Evolutionary conservation across 2,797 vertebrate species (phyloP), one percentile per base, ranked within the genome.

Genomic region (Helostoma temminkii): DNA sequence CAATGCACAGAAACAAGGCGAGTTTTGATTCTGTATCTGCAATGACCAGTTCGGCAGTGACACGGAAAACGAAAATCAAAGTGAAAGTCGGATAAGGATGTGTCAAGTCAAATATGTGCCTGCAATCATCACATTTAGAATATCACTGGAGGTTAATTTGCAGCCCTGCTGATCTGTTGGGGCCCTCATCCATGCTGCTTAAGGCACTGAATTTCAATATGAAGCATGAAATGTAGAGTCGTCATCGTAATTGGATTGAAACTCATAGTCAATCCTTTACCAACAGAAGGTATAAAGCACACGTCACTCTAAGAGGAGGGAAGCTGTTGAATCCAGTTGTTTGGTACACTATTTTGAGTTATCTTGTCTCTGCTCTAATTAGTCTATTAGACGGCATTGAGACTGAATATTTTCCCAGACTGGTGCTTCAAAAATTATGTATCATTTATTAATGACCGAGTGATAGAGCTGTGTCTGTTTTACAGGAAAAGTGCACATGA

Each of bases 161-260:
- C 66, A 74, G 73, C 85, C 69, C 75, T 55, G 71, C 78, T 84
- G 88, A 89, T 90, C 85, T 84, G 76, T 78, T 60, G 68, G 73
- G 78, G 81, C 62, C 71, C 54, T 78, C 74, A 60, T 83, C 75
- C 71, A 54, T 68, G 68, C 71, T 42, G 81, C 87, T 90, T 55
- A 50, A 66, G 86, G 89, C 81, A 1, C 34, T 79, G 68, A 85
- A 88, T 90, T 84, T 84, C 85, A 87, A 86, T 84, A 89, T 82
- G 81, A 84, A 66, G 67, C 84, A 83, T 90, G 78, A 92, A 88
- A 89, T 88, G 81, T 81, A 84, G 87, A 88, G 80, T 74, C 69
- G 84, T 88, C 85, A 68, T 78, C 59, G 67, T 90, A 88, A 93
- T 86, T 88, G 82, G 80, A 89, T 84, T 88, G 82, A 82, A 84